Evolutionary conservation across 1,140 invertebrate genomes (phyloP).

Genomic region (Apis laboriosa): DNA sequence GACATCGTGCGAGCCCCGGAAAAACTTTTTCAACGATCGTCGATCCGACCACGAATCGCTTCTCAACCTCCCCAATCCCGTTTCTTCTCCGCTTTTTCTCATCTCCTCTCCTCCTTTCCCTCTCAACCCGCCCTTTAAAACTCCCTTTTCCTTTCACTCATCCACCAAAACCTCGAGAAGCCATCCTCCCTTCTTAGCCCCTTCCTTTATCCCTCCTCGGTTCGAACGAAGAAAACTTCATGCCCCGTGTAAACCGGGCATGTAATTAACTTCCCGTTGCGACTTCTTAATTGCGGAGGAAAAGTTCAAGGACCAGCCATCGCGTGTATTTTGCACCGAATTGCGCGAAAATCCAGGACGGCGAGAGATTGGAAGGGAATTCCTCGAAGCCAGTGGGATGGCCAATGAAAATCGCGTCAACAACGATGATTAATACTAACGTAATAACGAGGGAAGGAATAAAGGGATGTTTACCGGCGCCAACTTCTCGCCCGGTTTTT

Average conservation of each 20-base stretch:
- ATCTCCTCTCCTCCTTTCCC: not conserved
- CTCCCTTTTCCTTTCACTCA: not conserved
- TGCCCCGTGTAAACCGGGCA: slow-evolving; percentile 32
- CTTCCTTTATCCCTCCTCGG: not conserved
- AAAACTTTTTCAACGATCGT: slow-evolving; percentile 56
- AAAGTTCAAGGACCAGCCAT: slow-evolving; percentile 41
- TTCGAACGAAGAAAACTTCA: slow-evolving; percentile 28
- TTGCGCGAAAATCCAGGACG: not conserved
- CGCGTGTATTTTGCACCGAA: slow-evolving; percentile 18
- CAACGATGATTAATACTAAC: slow-evolving; percentile 21
- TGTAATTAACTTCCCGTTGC: slow-evolving; percentile 48
- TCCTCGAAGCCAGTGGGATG: not conserved
- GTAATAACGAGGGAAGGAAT: not conserved
- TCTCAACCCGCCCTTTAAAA: not conserved
- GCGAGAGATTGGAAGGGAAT: not conserved
- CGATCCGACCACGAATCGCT: slow-evolving; percentile 38
- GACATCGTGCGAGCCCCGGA: slow-evolving; percentile 20
- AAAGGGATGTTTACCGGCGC: slow-evolving; percentile 15
- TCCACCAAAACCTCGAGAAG: not conserved
- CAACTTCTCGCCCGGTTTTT: not conserved
- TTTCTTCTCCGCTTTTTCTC: not conserved
- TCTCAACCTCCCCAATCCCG: not conserved
- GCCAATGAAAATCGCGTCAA: slow-evolving; percentile 22
- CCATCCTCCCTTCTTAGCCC: not conserved
- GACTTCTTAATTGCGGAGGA: slow-evolving; percentile 50